Conservation (phyloP, 30 jellyfish, hydroid and myxozoan species). For the Catostylus mosaicus region DNA sequence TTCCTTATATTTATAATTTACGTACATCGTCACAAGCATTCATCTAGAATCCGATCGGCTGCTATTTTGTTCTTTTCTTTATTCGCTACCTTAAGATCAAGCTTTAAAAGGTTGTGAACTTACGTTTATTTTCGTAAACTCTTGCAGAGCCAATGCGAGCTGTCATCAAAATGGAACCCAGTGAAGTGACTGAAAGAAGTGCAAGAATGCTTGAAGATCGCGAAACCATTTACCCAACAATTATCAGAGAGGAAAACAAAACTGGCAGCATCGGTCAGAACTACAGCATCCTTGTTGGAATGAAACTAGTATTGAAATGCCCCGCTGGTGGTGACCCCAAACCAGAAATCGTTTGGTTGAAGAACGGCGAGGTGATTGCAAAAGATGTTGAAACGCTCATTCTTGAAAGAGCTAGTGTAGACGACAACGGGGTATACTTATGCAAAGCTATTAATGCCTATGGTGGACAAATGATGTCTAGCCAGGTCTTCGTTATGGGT, state of each 20-base stretch:
- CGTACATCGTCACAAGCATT: no score
- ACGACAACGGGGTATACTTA: constrained; percentile 61
- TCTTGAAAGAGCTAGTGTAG: constrained; percentile 45
- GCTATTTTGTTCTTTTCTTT: no score
- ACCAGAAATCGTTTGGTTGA: constrained; percentile 81
- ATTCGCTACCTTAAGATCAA: no score
- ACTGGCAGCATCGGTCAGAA: constrained; percentile 74
- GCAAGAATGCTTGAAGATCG: not conserved
- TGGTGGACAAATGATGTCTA: constrained; percentile 66
- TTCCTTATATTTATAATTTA: no score
- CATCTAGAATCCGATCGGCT: no score
- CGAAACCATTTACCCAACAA: constrained; percentile 21
- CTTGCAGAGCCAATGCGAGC: constrained; percentile 38
- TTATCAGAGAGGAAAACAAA: constrained; percentile 43
- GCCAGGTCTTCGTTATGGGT: constrained; percentile 76
- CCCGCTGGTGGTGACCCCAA: constrained; percentile 85
- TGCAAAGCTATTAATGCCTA: constrained; percentile 77
- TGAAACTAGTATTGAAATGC: constrained; percentile 58
- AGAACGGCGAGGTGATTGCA: constrained; percentile 56
- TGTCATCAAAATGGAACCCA: constrained; percentile 20
- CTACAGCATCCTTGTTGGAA: constrained; percentile 76
- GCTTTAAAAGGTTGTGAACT: no score
- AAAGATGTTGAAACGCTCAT: constrained; percentile 39
- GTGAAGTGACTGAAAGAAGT: not conserved
- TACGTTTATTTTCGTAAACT: no score